Conservation (phyloP, 2,797 vertebrate species). For the Xenopus petersii region DNA sequence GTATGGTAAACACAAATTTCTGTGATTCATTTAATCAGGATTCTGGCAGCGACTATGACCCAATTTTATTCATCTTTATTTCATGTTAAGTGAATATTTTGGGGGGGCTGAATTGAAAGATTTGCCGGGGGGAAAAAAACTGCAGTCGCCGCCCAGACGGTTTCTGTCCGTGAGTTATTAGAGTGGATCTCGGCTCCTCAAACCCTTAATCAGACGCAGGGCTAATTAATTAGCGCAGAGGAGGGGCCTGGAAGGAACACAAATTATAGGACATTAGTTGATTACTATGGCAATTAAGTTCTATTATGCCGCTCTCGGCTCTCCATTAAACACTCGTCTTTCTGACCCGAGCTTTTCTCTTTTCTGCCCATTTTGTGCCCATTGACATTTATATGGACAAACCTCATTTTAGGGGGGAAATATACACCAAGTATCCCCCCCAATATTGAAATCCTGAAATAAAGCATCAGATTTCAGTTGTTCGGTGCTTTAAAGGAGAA, state of each 20-base stretch:
- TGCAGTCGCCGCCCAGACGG: slow-evolving; percentile 41
- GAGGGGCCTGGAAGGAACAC: slow-evolving; percentile 56
- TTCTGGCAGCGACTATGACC: slow-evolving; percentile 61
- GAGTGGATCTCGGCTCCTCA: slow-evolving; percentile 56
- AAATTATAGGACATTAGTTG: slow-evolving; percentile 60
- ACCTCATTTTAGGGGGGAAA: too few relatives aligned
- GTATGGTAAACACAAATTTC: slow-evolving; percentile 53
- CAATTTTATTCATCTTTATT: slow-evolving; percentile 71
- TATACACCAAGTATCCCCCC: too few relatives aligned
- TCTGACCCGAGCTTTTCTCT: too few relatives aligned
- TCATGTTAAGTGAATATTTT: slow-evolving; percentile 60
- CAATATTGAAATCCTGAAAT: too few relatives aligned
- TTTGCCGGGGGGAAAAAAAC: too few relatives aligned
- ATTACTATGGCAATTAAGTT: slow-evolving; percentile 73
- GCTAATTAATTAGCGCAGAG: slow-evolving; percentile 63
- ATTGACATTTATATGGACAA: too few relatives aligned
- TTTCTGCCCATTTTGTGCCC: too few relatives aligned
- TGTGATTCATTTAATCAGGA: slow-evolving; percentile 59
- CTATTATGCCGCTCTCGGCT: slow-evolving; percentile 64
- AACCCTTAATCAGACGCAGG: slow-evolving; percentile 62
- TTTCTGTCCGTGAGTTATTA: slow-evolving; percentile 66
- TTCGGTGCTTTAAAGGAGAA: too few relatives aligned
- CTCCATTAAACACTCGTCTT: slow-evolving; percentile 4
- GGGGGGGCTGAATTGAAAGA: not conserved
- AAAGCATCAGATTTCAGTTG: too few relatives aligned